These are phyloP conservation scores for Tetanocera ferruginea DNA, from an alignment of 2,888 invertebrate genomes.

Conservation along the genomic window DNA sequence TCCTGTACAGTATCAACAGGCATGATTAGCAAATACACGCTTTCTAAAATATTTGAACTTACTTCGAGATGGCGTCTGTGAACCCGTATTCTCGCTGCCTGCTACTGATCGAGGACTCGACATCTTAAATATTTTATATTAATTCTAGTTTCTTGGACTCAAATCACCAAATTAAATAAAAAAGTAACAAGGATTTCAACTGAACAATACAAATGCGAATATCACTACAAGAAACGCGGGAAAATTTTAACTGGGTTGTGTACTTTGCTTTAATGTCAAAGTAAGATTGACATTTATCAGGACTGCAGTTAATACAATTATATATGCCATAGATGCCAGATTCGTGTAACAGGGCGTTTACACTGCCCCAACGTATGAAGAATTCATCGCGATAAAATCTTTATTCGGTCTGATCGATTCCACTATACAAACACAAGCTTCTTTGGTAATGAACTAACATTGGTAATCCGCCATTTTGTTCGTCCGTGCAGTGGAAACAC, in stretches of 20 bases:
- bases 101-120: slow-evolving; percentile 64
- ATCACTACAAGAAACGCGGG: not conserved
- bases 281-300: not conserved
- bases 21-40: not conserved
- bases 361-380: too few relatives aligned
- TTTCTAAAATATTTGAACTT: slow-evolving; percentile 25
- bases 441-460: too few relatives aligned
- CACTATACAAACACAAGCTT: too few relatives aligned
- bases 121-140: slow-evolving; percentile 52
- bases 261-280: not conserved
- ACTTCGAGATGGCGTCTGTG: slow-evolving; percentile 64
- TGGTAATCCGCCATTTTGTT: too few relatives aligned
- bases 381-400: too few relatives aligned
- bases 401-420: too few relatives aligned
- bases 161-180: not conserved
- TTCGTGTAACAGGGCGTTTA: too few relatives aligned
- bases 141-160: too few relatives aligned
- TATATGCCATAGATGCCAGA: too few relatives aligned
- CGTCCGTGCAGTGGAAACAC: too few relatives aligned
- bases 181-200: not conserved
- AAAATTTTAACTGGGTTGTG: not conserved
- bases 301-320: not conserved
- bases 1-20: not conserved
- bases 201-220: not conserved
- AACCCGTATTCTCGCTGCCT: slow-evolving; percentile 47